Evolutionary conservation across 1,140 invertebrate species (phyloP), one percentile per base, ranked within the genome.

Genomic region (Hirudo medicinalis): DNA sequence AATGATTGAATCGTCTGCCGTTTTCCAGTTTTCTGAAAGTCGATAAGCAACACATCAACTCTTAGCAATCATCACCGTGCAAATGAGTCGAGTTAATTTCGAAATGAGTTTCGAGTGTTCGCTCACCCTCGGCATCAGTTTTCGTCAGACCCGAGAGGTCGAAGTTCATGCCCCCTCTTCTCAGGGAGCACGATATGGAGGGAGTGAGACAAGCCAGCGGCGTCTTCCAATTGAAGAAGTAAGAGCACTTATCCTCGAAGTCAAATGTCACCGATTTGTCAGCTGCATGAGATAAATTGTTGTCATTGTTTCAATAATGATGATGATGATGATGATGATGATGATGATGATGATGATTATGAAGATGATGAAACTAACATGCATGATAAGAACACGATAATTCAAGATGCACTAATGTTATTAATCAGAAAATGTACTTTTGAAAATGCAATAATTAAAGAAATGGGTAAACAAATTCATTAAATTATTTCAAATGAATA

Each of bases 81-180:
- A n/a, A n/a, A n/a, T n/a, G n/a, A n/a, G n/a, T n/a, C n/a, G n/a
- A n/a, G n/a, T n/a, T n/a, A n/a, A n/a, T n/a, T n/a, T n/a, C 29
- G 17, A 25, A 63, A 63, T 20, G 25, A 22, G 57, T n/a, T 25
- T 22, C n/a, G 19, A 27, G 20, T 29, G 2, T 36, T 68, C 9
- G n/a, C 69, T 6, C 1, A 49, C 53, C n/a, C 22, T 25, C 25
- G 27, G 32, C 53, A 25, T 25, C 69, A 2, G 29, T 22, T 32
- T 25, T 43, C 17, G 43, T 70, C 53, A 70, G 53, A 54, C 69
- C 13, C 25, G 69, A 70, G 36, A 70, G 69, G 29, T 70, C 69
- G 43, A 11, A 70, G 22, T 6, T 70, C 53, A 25, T 17, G 29
- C 11, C 29, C 17, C 49, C 6, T 0, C 32, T 25, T 20, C 15